A percentile compares a stretch with the other conserved stretches of the same genome.
These are phyloP conservation scores for Penaeus monodon DNA, from an alignment of 2,888 invertebrate species.

Conservation along the genomic window DNA sequence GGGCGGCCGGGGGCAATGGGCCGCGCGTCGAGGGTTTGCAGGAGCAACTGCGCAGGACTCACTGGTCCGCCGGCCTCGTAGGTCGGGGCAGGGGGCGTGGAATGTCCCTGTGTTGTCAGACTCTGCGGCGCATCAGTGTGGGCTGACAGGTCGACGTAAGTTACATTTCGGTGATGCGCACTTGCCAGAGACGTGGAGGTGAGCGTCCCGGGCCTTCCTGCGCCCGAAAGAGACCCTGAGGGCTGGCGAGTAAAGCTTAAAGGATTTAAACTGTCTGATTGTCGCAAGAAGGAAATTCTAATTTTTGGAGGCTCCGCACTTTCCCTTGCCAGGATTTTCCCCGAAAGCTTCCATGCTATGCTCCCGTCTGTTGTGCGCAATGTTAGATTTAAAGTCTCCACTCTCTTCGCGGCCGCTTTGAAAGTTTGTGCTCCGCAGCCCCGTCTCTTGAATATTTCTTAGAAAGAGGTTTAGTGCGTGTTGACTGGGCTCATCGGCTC, in stretches of 20 bases:
- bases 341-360: background rate
- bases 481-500: too few species aligned
- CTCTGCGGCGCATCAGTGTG: background rate
- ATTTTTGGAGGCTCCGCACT: background rate
- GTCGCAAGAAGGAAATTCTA: background rate
- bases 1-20: slow-evolving; percentile 31
- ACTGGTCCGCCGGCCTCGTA: slow-evolving; percentile 24
- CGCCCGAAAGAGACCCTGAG: too few species aligned
- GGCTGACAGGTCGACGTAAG: background rate
- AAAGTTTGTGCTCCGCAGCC: too few species aligned
- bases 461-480: too few species aligned
- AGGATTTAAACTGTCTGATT: background rate
- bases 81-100: too few species aligned
- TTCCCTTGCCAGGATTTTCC: too few species aligned
- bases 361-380: too few species aligned
- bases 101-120: background rate
- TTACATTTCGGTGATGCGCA: slow-evolving; percentile 19
- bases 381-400: too few species aligned
- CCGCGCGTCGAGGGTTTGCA: background rate
- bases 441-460: too few species aligned
- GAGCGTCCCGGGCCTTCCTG: slow-evolving; percentile 7
- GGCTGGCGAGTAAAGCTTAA: background rate
- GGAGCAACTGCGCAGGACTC: slow-evolving; percentile 29
- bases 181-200: slow-evolving; percentile 34
- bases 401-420: too few species aligned